A percentile compares a stretch with the other conserved stretches of the same genome.
These are phyloP conservation scores for Hephaestus fuliginosus DNA, from an alignment of 2,797 vertebrate genomes.

Conservation along the genomic window DNA sequence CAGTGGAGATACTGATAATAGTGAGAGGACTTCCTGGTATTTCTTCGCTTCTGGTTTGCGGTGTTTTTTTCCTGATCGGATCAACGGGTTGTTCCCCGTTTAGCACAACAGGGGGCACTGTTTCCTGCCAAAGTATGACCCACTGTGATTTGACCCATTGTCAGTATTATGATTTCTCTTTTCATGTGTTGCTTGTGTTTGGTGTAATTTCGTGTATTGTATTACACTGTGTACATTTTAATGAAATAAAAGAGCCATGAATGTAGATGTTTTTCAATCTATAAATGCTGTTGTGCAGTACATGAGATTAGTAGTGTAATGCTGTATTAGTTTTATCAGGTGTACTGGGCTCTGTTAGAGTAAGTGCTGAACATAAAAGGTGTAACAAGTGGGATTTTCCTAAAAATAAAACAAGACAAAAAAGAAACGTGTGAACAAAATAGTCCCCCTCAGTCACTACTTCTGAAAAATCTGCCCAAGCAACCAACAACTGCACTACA, in stretches of 20 bases:
- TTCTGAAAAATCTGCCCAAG: no score
- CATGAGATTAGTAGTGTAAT: no score
- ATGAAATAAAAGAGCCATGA: background rate
- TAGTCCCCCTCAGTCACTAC: no score
- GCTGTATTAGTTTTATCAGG: no score
- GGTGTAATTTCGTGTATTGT: background rate
- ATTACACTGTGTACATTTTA: background rate
- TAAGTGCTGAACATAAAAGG: no score
- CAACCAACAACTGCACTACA: no score
- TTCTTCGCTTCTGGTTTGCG: background rate
- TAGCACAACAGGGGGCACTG: conserved; percentile 23
- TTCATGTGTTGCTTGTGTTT: background rate
- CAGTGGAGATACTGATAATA: background rate
- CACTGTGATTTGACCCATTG: background rate
- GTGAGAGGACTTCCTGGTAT: conserved; percentile 16
- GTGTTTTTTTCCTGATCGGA: background rate
- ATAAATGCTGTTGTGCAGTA: no score
- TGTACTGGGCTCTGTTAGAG: no score
- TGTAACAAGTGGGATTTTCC: no score
- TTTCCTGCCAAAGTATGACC: background rate
- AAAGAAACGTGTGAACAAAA: no score
- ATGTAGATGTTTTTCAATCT: no score
- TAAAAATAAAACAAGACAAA: no score
- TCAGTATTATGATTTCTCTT: background rate
- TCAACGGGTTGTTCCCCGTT: background rate